Percentiles rank a stretch among this genome's conserved stretches.
phyloP scores from a whole-genome alignment of 2,113 vertebrate species.

The Grantiella picta region DNA sequence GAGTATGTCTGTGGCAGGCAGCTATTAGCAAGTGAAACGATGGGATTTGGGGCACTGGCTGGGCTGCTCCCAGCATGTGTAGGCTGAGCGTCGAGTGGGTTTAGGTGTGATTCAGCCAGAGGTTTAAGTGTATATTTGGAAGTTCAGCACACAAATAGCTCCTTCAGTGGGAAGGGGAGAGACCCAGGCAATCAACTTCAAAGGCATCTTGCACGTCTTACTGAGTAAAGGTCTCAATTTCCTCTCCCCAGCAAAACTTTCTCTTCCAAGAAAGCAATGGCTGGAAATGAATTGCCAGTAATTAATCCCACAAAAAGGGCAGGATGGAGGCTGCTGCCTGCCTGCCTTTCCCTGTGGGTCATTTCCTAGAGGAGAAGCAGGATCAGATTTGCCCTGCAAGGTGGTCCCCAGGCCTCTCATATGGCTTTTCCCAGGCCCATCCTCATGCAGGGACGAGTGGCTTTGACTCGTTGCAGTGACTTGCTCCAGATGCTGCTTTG shows the following conservation, averaged over 20 bases:
- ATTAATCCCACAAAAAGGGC: not conserved
- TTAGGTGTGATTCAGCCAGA: not conserved
- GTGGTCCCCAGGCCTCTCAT: not conserved
- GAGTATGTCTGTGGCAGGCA: not conserved
- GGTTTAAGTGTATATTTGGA: not conserved
- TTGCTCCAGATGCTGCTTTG: not conserved
- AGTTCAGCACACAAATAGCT: not conserved
- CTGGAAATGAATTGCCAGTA: not conserved
- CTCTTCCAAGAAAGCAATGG: not conserved
- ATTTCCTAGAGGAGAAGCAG: not conserved
- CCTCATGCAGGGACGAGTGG: rapidly evolving
- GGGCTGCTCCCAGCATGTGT: not conserved
- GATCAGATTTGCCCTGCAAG: not conserved
- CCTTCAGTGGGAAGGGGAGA: not conserved
- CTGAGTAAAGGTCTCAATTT: not conserved
- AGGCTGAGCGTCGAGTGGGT: not conserved
- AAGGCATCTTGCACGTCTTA: not conserved
- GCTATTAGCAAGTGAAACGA: not conserved
- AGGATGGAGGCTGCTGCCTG: not conserved
- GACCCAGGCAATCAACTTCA: not conserved
- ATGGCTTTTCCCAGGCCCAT: not conserved
- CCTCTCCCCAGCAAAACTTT: not conserved
- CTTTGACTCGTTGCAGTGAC: not conserved
- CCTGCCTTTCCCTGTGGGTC: not conserved
- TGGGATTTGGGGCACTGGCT: not conserved